Percentiles rank a stretch among this genome's conserved stretches.
Evolutionary conservation across 2,113 vertebrate species (phyloP).

Genomic region (Columbina picui): DNA sequence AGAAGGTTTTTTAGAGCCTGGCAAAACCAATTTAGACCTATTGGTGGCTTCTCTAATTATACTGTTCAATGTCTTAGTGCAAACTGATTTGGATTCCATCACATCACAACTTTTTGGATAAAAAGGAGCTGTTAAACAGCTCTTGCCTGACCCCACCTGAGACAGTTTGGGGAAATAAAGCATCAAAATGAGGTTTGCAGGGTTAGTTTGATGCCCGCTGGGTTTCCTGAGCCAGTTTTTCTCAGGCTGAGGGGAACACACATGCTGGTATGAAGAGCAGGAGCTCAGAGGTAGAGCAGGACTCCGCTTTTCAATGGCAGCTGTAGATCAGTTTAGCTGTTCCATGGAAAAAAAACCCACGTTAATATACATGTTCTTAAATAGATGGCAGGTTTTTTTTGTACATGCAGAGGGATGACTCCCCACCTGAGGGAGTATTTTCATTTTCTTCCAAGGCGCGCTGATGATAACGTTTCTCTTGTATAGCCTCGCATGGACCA

Average conservation of each 20-base stretch:
- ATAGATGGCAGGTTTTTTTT: neutral
- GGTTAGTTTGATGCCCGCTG: neutral
- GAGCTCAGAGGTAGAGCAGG: neutral
- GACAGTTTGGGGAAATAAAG: rapidly evolving
- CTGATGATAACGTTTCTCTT: neutral
- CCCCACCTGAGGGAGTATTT: neutral
- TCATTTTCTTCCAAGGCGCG: neutral
- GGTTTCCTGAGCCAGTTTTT: neutral
- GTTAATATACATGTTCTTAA: no score
- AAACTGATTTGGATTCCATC: neutral
- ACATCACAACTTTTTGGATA: neutral
- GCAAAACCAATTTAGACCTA: neutral
- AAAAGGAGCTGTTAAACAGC: neutral
- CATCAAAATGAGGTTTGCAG: rapidly evolving
- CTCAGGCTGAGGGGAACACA: neutral
- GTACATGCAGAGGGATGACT: neutral
- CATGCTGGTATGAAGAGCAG: rapidly evolving
- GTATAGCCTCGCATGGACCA: slow-evolving; percentile 96
- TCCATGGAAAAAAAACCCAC: neutral
- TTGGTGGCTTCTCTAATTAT: neutral
- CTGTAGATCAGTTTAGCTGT: neutral
- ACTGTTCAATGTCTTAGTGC: neutral
- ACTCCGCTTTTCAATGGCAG: neutral
- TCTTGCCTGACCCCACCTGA: neutral
- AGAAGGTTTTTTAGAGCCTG: neutral